Evolutionary conservation across 2,888 invertebrate genomes (phyloP).

Genomic region (Tanaodytes sp.): DNA sequence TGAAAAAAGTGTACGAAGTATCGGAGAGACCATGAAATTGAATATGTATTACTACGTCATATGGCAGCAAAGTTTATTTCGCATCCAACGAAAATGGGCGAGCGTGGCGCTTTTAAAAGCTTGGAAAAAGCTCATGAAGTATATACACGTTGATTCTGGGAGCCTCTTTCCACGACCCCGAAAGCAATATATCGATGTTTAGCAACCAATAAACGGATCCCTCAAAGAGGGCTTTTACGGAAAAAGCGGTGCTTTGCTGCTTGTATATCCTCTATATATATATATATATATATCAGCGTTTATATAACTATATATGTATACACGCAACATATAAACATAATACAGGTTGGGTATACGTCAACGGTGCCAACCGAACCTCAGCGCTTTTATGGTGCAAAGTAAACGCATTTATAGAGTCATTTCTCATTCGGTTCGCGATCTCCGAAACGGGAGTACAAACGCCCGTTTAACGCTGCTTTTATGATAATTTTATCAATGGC

Average conservation of each 20-base stretch:
- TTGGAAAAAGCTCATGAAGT: constrained; percentile 60
- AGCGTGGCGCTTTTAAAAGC: constrained; percentile 65
- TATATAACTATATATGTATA: constrained; percentile 39
- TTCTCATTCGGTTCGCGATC: constrained; percentile 60
- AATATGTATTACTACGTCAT: constrained; percentile 51
- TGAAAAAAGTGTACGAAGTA: constrained; percentile 39
- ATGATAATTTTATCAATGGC: constrained; percentile 70
- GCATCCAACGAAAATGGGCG: constrained; percentile 47
- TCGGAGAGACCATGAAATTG: constrained; percentile 43
- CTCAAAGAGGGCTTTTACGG: constrained; percentile 72
- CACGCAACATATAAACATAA: constrained; percentile 49
- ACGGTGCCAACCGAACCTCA: constrained; percentile 65
- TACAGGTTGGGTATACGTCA: constrained; percentile 58
- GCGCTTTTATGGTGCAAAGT: constrained; percentile 71
- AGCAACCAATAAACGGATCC: constrained; percentile 73
- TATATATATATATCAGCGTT: constrained; percentile 32
- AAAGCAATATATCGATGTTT: constrained; percentile 73
- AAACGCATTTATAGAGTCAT: constrained; percentile 71
- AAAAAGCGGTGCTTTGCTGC: constrained; percentile 68
- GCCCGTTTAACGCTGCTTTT: constrained; percentile 66
- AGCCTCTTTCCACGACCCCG: constrained; percentile 64
- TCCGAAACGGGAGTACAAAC: constrained; percentile 60
- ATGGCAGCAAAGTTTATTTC: constrained; percentile 49
- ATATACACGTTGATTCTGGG: constrained; percentile 53
- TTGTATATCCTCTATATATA: constrained; percentile 41